phyloP scores from a whole-genome alignment of 1,140 invertebrate genomes.

The Drosophila sucinea region DNA sequence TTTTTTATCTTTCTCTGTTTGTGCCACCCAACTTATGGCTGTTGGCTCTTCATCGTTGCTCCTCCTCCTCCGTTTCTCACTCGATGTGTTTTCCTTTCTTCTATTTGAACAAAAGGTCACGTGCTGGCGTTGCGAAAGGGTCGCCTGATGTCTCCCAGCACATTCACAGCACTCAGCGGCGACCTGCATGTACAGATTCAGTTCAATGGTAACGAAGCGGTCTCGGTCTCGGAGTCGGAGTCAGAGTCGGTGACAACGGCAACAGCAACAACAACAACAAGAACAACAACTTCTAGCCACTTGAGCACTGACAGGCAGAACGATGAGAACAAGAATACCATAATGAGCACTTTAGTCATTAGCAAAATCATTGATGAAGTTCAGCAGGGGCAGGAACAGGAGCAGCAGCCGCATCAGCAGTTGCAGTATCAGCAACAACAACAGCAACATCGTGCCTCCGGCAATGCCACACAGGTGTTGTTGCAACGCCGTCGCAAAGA shows the following conservation, averaged over 20 bases:
- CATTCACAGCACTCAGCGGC: slow-evolving; percentile 86
- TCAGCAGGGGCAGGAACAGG: slow-evolving; percentile 7
- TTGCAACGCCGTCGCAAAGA: slow-evolving; percentile 76
- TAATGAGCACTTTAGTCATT: slow-evolving; percentile 83
- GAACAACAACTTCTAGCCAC: slow-evolving; percentile 51
- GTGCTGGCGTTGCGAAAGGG: slow-evolving; percentile 81
- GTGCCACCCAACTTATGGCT: slow-evolving; percentile 24
- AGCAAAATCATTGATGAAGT: slow-evolving; percentile 82
- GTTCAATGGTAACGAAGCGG: slow-evolving; percentile 59
- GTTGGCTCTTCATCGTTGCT: slow-evolving; percentile 15
- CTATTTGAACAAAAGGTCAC: slow-evolving; percentile 79
- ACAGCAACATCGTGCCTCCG: slow-evolving; percentile 23
- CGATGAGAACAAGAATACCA: slow-evolving; percentile 57
- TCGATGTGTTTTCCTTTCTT: slow-evolving; percentile 27
- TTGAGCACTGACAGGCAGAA: slow-evolving; percentile 48
- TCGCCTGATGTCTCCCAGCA: slow-evolving; percentile 83
- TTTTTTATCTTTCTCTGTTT: slow-evolving; percentile 60
- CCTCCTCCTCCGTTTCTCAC: slow-evolving; percentile 7
- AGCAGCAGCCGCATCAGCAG: neutral
- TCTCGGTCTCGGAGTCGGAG: neutral
- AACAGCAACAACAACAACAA: slow-evolving; percentile 17
- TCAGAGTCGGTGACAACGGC: slow-evolving; percentile 8
- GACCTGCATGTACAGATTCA: slow-evolving; percentile 85
- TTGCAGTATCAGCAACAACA: neutral
- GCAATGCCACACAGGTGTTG: slow-evolving; percentile 35